These are phyloP conservation scores for Neodontobutis hainanensis DNA, from an alignment of 2,113 vertebrate species.

Conservation along the genomic window DNA sequence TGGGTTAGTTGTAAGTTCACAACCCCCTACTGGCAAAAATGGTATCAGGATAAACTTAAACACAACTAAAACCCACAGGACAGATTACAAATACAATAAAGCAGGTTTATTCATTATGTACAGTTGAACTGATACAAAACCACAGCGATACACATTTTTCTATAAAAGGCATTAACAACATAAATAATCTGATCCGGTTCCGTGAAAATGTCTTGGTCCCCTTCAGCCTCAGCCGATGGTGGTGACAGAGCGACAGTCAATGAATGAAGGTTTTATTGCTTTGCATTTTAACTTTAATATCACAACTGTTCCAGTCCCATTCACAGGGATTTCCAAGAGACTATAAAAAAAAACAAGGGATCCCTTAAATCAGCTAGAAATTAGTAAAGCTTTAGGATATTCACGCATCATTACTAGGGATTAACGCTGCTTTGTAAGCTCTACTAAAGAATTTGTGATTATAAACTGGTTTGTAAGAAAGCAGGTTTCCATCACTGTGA, in stretches of 20 bases:
- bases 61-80: neutral
- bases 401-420: too few relatives aligned
- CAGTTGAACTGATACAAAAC: constrained; percentile 78
- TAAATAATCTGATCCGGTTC: constrained; percentile 75
- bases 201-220: constrained; percentile 77
- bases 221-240: constrained; percentile 6
- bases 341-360: neutral
- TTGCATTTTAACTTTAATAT: neutral
- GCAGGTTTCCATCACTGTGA: too few relatives aligned
- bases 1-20: too few relatives aligned
- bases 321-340: neutral
- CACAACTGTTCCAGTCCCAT: neutral
- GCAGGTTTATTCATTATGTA: constrained; percentile 42
- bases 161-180: constrained; percentile 65
- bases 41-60: too few relatives aligned
- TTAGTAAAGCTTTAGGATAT: too few relatives aligned
- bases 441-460: too few relatives aligned
- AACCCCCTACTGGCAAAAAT: too few relatives aligned
- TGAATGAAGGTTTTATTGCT: constrained; percentile 51
- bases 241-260: constrained; percentile 1
- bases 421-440: too few relatives aligned
- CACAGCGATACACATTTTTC: constrained; percentile 70
- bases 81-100: constrained; percentile 10
- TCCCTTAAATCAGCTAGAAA: neutral
- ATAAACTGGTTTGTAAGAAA: too few relatives aligned